Percentiles rank a stretch among this genome's conserved stretches.
Conservation (phyloP, 2,888 invertebrate genomes). For the Papilio gigon region DNA sequence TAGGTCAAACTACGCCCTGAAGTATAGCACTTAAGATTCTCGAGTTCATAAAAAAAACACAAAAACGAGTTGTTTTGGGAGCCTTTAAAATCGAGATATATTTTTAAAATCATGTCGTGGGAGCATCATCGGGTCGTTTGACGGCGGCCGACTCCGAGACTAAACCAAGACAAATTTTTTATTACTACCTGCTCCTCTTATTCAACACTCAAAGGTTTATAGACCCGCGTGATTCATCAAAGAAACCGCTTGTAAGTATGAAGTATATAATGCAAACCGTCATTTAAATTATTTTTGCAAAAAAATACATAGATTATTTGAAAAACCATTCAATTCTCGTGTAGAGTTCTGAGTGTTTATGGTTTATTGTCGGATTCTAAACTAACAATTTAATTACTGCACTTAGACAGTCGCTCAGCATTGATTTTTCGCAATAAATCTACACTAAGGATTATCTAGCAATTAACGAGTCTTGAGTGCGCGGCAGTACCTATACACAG, state of each 20-base stretch:
- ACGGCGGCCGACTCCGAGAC: conserved; percentile 67
- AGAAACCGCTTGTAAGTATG: conserved; percentile 55
- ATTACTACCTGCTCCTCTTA: conserved; percentile 69
- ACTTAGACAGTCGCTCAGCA: too few relatives aligned
- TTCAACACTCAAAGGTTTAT: conserved; percentile 72
- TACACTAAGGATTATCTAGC: not conserved
- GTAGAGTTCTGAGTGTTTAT: not conserved
- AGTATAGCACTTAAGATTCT: conserved; percentile 60
- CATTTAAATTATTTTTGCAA: conserved; percentile 8
- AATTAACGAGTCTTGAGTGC: not conserved
- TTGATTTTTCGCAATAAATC: too few relatives aligned
- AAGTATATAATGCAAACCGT: conserved; percentile 9
- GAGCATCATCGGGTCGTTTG: conserved; percentile 66
- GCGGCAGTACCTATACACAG: too few relatives aligned
- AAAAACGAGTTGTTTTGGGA: conserved; percentile 46
- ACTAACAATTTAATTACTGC: too few relatives aligned
- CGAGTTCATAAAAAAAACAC: conserved; percentile 46
- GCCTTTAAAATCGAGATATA: conserved; percentile 68
- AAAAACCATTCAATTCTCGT: not conserved
- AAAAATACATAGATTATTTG: not conserved
- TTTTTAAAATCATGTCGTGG: conserved; percentile 76
- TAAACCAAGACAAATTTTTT: conserved; percentile 70
- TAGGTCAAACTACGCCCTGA: conserved; percentile 53
- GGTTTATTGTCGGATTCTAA: too few relatives aligned
- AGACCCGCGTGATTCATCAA: conserved; percentile 65